Evolutionary conservation across 2,113 vertebrate genomes (phyloP).

Genomic region (Ammodramus savannarum): DNA sequence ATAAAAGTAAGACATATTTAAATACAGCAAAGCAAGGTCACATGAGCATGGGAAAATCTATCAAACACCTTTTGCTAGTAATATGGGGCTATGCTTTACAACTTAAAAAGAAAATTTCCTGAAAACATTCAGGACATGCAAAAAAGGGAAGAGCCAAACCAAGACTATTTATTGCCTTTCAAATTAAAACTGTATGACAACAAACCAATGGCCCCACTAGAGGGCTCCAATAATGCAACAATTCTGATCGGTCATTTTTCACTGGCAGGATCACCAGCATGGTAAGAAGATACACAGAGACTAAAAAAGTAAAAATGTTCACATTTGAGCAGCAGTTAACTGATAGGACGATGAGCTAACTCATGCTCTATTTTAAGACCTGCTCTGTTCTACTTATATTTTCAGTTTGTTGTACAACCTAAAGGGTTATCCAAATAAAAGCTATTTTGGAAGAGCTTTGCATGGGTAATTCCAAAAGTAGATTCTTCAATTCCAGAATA

Average conservation of each 20-base stretch:
- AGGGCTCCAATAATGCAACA: constrained; percentile 11
- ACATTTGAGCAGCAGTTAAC: neutral
- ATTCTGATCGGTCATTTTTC: neutral
- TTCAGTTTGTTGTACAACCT: neutral
- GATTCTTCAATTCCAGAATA: neutral
- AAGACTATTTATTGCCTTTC: neutral
- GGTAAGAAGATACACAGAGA: neutral
- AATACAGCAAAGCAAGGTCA: neutral
- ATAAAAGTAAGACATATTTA: neutral
- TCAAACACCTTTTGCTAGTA: neutral
- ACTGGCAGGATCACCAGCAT: neutral
- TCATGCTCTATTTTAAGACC: neutral
- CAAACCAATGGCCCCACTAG: neutral
- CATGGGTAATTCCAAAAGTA: neutral
- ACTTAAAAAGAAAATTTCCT: neutral
- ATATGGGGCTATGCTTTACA: neutral
- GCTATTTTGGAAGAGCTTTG: neutral
- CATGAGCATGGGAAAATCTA: neutral
- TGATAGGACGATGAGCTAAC: neutral
- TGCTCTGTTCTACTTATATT: neutral
- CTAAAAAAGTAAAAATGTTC: neutral
- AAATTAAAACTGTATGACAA: neutral
- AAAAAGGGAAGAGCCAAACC: neutral
- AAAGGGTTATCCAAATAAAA: neutral
- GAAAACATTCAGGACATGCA: neutral